phyloP scores from a whole-genome alignment of 2,888 invertebrate species.

The Meiosimyza platycephala region DNA sequence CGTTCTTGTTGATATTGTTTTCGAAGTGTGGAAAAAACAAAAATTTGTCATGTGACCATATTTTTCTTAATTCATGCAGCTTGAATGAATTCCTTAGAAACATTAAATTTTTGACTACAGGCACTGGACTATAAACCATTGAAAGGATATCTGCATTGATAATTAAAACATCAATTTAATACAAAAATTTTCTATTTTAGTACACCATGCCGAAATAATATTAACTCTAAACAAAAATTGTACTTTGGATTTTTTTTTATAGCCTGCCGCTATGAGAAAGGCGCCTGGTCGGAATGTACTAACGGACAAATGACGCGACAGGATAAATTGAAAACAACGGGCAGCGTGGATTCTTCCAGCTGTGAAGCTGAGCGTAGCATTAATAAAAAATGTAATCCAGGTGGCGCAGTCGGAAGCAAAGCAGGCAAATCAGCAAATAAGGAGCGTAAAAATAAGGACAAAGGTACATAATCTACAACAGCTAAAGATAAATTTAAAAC shows the following conservation, averaged over 20 bases:
- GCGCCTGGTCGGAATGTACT: conserved; percentile 86
- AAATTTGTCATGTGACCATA: too few species aligned
- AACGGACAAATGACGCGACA: conserved; percentile 84
- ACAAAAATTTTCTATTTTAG: not conserved
- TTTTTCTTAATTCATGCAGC: too few species aligned
- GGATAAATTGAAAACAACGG: conserved; percentile 83
- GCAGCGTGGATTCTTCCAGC: conserved; percentile 68
- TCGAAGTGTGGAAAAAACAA: too few species aligned
- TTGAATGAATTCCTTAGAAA: too few species aligned
- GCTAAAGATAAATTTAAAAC: too few species aligned
- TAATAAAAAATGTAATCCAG: conserved; percentile 86
- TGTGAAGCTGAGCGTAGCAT: conserved; percentile 84
- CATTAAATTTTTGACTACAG: too few species aligned
- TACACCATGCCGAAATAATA: not conserved
- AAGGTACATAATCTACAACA: conserved; percentile 66
- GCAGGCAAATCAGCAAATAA: conserved; percentile 69
- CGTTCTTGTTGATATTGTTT: too few species aligned
- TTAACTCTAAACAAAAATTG: not conserved
- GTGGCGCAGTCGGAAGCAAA: conserved; percentile 75
- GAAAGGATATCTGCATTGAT: too few species aligned
- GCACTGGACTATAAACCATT: too few species aligned
- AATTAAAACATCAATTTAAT: not conserved
- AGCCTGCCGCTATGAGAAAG: conserved; percentile 91
- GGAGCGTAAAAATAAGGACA: conserved; percentile 67
- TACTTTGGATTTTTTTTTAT: conserved; percentile 30